phyloP scores from a whole-genome alignment of 2,888 invertebrate genomes.

The Parochlus steinenii region DNA sequence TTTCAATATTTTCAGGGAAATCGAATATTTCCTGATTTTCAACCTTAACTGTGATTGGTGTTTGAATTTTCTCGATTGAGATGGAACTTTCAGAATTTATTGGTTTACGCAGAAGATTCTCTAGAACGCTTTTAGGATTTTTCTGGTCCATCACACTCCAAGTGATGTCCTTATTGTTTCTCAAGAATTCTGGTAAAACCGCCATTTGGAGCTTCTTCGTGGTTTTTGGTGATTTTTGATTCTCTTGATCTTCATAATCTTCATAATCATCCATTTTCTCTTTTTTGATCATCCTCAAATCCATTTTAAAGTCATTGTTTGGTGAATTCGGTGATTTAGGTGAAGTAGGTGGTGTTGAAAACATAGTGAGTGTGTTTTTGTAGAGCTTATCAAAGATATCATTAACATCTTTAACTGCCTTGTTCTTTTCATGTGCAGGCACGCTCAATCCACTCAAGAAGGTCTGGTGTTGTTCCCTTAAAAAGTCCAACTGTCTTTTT shows the following conservation, averaged over 20 bases:
- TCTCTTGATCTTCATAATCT: constrained; percentile 1
- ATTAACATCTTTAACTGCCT: constrained; percentile 6
- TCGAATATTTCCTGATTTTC: background rate
- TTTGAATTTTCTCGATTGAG: constrained; percentile 11
- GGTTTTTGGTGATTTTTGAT: constrained; percentile 26
- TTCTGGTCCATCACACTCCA: constrained; percentile 20
- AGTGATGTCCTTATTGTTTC: constrained; percentile 29
- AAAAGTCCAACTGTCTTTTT: constrained; percentile 10
- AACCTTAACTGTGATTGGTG: constrained; percentile 1
- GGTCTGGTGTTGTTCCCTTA: constrained; percentile 10
- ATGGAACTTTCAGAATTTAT: constrained; percentile 10
- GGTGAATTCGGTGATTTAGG: constrained; percentile 13
- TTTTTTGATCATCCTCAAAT: background rate
- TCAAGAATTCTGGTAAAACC: constrained; percentile 20
- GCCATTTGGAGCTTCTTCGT: constrained; percentile 21
- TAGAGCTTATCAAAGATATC: constrained; percentile 11
- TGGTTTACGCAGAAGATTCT: constrained; percentile 7
- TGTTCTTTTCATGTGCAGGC: constrained; percentile 6
- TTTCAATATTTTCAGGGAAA: constrained; percentile 13
- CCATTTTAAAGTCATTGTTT: background rate
- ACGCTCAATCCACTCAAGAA: constrained; percentile 8
- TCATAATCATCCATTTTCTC: constrained; percentile 1
- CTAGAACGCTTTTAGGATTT: background rate
- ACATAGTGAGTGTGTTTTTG: constrained; percentile 8
- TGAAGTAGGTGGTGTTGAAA: constrained; percentile 14